Conservation (phyloP, 1,140 invertebrate genomes). For the Diachasmimorpha longicaudata region DNA sequence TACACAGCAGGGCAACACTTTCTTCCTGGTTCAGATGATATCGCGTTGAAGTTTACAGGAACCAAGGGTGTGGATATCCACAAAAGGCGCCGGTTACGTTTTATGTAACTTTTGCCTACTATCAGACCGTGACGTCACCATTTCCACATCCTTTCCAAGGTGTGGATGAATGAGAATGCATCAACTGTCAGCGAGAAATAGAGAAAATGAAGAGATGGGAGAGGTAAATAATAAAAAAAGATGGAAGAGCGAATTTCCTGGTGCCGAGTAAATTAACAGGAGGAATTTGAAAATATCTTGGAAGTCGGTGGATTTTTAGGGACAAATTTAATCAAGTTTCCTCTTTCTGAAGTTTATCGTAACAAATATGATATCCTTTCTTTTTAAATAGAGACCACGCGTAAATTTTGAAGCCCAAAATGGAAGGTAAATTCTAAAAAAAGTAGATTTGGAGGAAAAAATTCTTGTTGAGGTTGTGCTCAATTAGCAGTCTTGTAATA, state of each 20-base stretch:
- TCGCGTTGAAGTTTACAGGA: not conserved
- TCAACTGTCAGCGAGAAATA: not conserved
- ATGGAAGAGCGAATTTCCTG: not conserved
- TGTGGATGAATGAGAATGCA: not conserved
- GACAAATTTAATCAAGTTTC: too few species aligned
- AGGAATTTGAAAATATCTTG: too few species aligned
- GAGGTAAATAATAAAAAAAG: not conserved
- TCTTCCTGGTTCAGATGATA: not conserved
- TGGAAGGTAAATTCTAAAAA: too few species aligned
- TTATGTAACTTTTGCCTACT: constrained; percentile 17
- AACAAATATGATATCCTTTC: too few species aligned
- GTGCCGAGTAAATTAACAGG: too few species aligned
- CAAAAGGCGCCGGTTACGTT: constrained; percentile 2
- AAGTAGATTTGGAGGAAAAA: too few species aligned
- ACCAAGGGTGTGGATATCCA: not conserved
- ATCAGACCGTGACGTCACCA: constrained; percentile 31
- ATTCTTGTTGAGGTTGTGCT: too few species aligned
- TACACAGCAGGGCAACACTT: not conserved
- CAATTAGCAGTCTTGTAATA: too few species aligned
- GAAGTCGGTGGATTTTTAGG: too few species aligned
- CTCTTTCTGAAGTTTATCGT: too few species aligned
- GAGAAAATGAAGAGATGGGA: not conserved
- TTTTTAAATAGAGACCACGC: too few species aligned
- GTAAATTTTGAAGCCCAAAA: too few species aligned
- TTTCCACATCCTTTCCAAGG: constrained; percentile 7